Base-by-base conservation (phyloP, 1,140 invertebrate genomes). In the Drosophila ogumai region DNA sequence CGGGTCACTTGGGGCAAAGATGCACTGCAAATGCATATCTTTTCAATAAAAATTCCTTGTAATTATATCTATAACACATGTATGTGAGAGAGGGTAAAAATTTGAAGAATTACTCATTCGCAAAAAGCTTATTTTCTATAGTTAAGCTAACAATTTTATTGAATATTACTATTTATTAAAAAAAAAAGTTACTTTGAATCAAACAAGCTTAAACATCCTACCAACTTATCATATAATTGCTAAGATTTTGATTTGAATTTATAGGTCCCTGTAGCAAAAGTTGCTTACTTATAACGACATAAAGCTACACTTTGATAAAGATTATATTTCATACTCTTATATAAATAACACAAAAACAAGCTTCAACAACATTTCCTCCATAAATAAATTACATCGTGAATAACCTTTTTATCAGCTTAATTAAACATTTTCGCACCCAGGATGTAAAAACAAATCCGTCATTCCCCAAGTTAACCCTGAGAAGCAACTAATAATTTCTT, bases 1-100 rank as follows among this genome's bases (percentile, higher is more conserved):
- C 17, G 22, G 68, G 66, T 72, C 69, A 59, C 15, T 12, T 6
- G 67, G 68, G 69, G 25, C 54, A 43, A 4, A 36, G 19, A 13
- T 69, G 52, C 36, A 57, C 34, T 49, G 5, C 2, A 10, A 22
- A 63, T 61, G 49, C 52, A 58, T 22, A 15, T n/a, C 13, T 56
- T 25, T 56, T 38, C 9, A 7, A 56, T 40, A 3, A 25, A 56
- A 40, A 56, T 40, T n/a, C 19, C 13, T 6, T 19, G 10, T 6
- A 54, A 36, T 36, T 22, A 32, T 36, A 22, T 36, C 10, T 9
- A 3, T 3, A 12, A 4, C 12, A 31, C 3, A 32, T 50, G 1
- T 22, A 22, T 50, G 5, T 17, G 1, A n/a, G 3, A 9, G n/a
- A 0, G 4, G 4, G 15, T 15, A 1, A 6, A 17, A 31, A 49